Evolutionary conservation across 2,797 vertebrate genomes (phyloP), one percentile per base, ranked within the genome.

Genomic region (Myripristis murdjan): DNA sequence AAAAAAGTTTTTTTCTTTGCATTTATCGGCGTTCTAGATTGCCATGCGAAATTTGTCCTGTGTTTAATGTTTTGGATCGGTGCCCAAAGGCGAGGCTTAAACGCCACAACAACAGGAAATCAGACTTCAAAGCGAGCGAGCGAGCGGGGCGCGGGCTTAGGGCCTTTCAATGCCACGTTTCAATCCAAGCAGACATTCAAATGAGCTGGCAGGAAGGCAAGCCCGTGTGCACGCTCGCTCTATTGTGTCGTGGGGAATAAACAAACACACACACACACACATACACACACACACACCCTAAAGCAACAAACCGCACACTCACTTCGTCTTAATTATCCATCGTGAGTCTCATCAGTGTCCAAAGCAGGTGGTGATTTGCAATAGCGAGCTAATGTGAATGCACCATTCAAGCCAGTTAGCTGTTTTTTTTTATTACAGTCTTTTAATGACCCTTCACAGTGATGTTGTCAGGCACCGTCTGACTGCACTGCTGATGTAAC

Each of bases 371-470:
- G 31, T 48, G 69, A 56, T 49, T 62, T 5, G 1, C 59, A 66
- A 60, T 5, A 64, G 16, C 37, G 68, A 69, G 48, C 10, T 53
- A 35, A 51, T 56, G 31, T 39, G 69, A 70, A 61, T 74, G 60
- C 52, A 66, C 60, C 31, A 65, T 63, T 79, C 47, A 59, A 64
- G 70, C 60, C 65, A 88, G 82, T 89, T 81, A 83, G 41, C 57
- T 26, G 46, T 79, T 73, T 62, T 64, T 46, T 79, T 77, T 85
- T 84, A 89, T 86, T 79, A 46, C 16, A 24, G 48, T 69, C 55
- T 75, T 72, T 46, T 79, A 77, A 84, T 87, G 75, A 83, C 84
- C 70, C 33, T 59, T 82, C 26, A 74, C 71, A 88, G 82, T 73
- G 35, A 81, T 86, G 68, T 54, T 75, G 75, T 79, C 65, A 69